Evolutionary conservation across 30 jellyfish, hydroid and myxozoan genomes (phyloP), one percentile per base, ranked within the genome.

Genomic region (Morbakka virulenta): DNA sequence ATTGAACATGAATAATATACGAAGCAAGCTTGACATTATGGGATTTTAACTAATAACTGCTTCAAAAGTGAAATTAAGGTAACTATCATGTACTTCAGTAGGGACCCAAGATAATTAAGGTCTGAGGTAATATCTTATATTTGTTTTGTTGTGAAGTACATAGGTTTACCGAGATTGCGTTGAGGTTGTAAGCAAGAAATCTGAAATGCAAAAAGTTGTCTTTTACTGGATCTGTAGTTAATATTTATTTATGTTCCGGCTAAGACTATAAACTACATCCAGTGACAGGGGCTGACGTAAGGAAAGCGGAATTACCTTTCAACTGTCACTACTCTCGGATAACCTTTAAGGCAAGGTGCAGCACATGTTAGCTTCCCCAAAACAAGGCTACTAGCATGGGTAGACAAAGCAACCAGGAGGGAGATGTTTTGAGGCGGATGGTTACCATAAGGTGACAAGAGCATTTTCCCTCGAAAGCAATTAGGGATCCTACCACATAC

Each of bases 401-500:
- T 41, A 17, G 57, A 17, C 57, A 41, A 41, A 41, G 17, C 9
- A 41, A 41, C 13, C 57, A 41, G 57, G 57, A 41, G 13, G 13
- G 57, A 41, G 17, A 41, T 41, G 17, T 41, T 41, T 41, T 41
- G 17, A 41, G 57, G 57, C 57, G 57, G 57, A 41, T 17, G 57
- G 17, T 41, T 41, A 41, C 9, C 57, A 6, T 9, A 41, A 41
- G 57, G 57, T 41, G 57, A 41, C 57, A 41, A 41, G 17, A 17
- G 57, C 67, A 67, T 67, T 67, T 67, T 67, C 80, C 80, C 68
- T 67, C 68, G 80, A 28, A 67, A 67, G 80, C 68, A 70, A 70
- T 71, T 70, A 71, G 82, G 76, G 82, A 70, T 35, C 82, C 77
- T 70, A 70, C 78, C 82, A 70, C 35, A 71, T 70, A 70, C 79